Evolutionary conservation across 2,888 invertebrate genomes (phyloP).

Genomic region (Athalia cordata): DNA sequence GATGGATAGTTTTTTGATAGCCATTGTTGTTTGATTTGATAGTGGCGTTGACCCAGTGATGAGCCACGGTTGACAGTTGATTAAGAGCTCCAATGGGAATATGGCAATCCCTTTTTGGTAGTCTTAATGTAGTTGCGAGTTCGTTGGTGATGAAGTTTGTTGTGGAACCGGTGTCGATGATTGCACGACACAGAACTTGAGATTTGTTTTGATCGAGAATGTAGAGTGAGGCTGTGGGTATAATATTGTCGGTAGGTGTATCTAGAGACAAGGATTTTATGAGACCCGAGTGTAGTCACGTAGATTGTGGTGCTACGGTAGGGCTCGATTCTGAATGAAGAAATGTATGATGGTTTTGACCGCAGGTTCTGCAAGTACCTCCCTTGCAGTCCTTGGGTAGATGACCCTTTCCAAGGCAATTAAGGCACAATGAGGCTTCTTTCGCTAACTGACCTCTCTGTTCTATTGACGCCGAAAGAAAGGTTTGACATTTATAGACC

Average conservation of each 20-base stretch:
- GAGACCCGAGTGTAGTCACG: conserved; percentile 18
- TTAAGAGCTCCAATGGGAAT: conserved; percentile 21
- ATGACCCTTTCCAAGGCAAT: conserved; percentile 27
- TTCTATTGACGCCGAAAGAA: not conserved
- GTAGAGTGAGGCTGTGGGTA: not conserved
- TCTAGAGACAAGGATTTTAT: not conserved
- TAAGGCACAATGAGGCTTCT: not conserved
- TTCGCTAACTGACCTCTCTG: not conserved
- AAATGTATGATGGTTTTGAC: conserved; percentile 10
- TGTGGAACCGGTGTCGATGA: conserved; percentile 31
- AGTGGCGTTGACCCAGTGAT: not conserved
- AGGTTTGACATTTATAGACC: not conserved
- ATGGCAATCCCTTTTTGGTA: conserved; percentile 5
- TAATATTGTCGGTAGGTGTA: too few relatives aligned
- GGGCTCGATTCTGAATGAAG: not conserved
- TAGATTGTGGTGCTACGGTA: not conserved
- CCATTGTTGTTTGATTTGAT: conserved; percentile 6
- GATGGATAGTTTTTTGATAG: not conserved
- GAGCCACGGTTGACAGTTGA: conserved; percentile 16
- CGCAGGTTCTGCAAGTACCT: not conserved
- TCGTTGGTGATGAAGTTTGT: conserved; percentile 32
- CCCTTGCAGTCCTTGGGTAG: not conserved
- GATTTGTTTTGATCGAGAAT: not conserved
- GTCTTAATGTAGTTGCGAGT: not conserved
- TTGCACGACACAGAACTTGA: conserved; percentile 18